Conservation (phyloP, 2,888 invertebrate genomes). For the Lasioglossum morio region DNA sequence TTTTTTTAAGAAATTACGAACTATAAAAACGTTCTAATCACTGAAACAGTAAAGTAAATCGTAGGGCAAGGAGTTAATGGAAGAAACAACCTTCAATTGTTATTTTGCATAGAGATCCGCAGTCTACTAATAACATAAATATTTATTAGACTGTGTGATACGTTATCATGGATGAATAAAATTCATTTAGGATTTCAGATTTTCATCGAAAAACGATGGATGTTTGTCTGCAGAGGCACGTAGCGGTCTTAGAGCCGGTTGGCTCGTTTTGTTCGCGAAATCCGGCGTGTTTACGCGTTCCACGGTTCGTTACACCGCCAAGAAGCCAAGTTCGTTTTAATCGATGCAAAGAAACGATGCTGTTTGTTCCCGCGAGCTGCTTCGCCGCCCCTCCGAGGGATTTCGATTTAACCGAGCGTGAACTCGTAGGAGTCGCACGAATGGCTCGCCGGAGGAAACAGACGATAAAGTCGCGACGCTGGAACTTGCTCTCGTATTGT, state of each 20-base stretch:
- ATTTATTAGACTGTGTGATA: no score
- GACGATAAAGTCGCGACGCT: constrained; percentile 27
- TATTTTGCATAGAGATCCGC: no score
- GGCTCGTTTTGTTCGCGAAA: constrained; percentile 20
- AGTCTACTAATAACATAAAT: no score
- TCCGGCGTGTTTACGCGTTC: constrained; percentile 28
- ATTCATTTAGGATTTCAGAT: neutral
- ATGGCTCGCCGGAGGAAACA: constrained; percentile 15
- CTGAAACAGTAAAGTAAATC: no score
- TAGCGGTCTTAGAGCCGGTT: neutral
- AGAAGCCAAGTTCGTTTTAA: constrained; percentile 41
- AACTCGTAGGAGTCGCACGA: constrained; percentile 31
- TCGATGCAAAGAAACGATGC: constrained; percentile 49
- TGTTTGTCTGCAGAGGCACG: neutral
- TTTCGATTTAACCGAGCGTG: constrained; percentile 49
- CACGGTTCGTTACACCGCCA: constrained; percentile 1
- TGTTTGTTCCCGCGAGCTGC: constrained; percentile 36
- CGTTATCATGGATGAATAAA: neutral
- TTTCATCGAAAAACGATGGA: neutral
- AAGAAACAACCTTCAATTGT: no score
- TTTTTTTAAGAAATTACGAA: no score
- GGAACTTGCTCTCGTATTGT: constrained; percentile 13
- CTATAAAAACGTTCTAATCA: no score
- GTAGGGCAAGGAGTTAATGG: no score
- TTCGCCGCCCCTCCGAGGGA: constrained; percentile 3